Evolutionary conservation across 2,797 vertebrate species (phyloP), one percentile per base, ranked within the genome.

Genomic region (Pterois miles): DNA sequence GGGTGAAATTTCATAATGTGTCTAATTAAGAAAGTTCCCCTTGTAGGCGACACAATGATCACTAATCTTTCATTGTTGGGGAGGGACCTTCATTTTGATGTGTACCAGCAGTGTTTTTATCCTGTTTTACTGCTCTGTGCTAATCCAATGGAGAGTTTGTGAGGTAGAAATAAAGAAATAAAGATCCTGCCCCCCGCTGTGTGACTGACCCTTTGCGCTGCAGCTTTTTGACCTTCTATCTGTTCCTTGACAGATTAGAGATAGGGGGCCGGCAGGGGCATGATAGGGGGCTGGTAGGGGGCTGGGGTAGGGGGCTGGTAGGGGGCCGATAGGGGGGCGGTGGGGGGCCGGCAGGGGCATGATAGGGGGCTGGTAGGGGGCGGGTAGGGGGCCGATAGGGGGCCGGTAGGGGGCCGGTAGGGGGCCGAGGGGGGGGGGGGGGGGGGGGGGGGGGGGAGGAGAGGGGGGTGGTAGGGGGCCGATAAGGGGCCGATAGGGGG

Each of bases 1-100:
- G 69, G 56, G 29, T 12, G 34, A 53, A 80, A 66, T 56, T 63
- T 75, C 20, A 71, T 74, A 33, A 62, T 48, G n/a, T 76, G 48
- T 80, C 31, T 74, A 74, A 80, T 72, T 80, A 78, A 78, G 13
- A 75, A 68, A 71, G 62, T 58, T 76, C 67, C 20, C 40, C 29
- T 64, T 59, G 29, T 18, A 62, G 36, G 53, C 48, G 50, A 50
- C 36, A 65, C 6, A 31, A 65, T 52, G 25, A 71, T 68, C n/a
- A 52, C 65, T 57, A 68, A 50, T 86, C 5, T 16, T 18, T 53
- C 1, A 23, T n/a, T 50, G 58, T n/a, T 33, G 38, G 25, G n/a
- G 38, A 40, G 23, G n/a, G 46, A 62, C 59, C 67, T 31, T 78
- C 46, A 50, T 54, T 78, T 57, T 67, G 38, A 74, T 52, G 22